phyloP scores from a whole-genome alignment of 2,888 invertebrate genomes.

The Monoplex corrugatus region DNA sequence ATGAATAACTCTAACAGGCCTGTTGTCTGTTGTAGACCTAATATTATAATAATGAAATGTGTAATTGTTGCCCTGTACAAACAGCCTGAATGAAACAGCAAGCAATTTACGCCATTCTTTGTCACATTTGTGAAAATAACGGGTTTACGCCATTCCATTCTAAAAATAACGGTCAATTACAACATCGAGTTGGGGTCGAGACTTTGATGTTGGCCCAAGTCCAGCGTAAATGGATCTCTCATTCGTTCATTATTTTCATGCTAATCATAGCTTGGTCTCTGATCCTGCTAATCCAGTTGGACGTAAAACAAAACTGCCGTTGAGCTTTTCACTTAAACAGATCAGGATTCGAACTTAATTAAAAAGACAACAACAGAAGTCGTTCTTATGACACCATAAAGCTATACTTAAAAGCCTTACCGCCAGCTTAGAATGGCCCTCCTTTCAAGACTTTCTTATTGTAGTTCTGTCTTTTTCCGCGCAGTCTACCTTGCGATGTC shows the following conservation, averaged over 20 bases:
- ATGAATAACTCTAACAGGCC: no score
- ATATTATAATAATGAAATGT: neutral
- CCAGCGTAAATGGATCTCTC: neutral
- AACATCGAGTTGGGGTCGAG: neutral
- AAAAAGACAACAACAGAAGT: no score
- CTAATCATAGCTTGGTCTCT: neutral
- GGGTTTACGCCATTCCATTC: neutral
- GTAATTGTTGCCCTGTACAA: neutral
- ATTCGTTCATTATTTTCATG: neutral
- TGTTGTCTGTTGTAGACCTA: neutral
- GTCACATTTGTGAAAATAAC: neutral
- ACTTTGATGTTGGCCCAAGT: neutral
- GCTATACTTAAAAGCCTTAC: no score
- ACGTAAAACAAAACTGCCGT: no score
- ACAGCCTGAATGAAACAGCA: neutral
- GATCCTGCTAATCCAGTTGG: neutral
- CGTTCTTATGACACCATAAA: no score
- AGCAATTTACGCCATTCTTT: neutral
- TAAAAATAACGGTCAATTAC: neutral
- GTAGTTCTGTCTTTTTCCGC: neutral
- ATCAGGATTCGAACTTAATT: no score
- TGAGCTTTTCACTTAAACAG: neutral
- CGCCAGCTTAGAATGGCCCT: no score
- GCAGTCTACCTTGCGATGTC: neutral
- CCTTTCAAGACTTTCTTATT: no score